Evolutionary conservation across 2,113 vertebrate genomes (phyloP), one percentile per base, ranked within the genome.

Genomic region (Peromyscus maniculatus): DNA sequence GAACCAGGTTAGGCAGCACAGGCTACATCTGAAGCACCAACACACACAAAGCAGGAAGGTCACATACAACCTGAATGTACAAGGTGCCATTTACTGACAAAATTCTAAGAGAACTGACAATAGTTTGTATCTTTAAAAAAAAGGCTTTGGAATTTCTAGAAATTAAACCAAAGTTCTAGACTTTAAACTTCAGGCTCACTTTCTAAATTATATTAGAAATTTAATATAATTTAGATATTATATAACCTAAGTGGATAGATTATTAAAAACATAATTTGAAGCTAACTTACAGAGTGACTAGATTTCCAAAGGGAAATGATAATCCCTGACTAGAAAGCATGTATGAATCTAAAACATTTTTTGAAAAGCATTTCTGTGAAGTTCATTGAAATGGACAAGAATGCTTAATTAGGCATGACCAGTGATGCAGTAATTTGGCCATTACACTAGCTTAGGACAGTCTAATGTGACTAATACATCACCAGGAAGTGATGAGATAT

Each of bases 291-390:
- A 52, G 22, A 82, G 57, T 74, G 91, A 95, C 71, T 74, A 96
- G 87, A 62, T 91, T 59, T 97, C 89, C 69, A 36, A 77, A 92
- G 89, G 69, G 31, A 93, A 16, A 87, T 86, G 22, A 86, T 94
- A 87, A 31, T 33, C 64, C 94, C 71, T 87, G 69, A 87, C 80
- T 93, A 93, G 59, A 55, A 13, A 62, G 21, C 78, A 0, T 36
- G 3, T 93, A 84, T 52, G 33, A 90, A 80, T 94, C 79, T 92
- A 72, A 91, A 88, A 83, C 19, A 83, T 7, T 64, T 55, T 71
- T 36, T 46, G 28, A 46, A 93, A 57, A 39, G 55, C 57, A 0
- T 91, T 89, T 39, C 55, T 16, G 67, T 12, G 52, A 94, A 5
- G 49, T 39, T 24, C 5, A 31, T 28, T 83, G 24, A 89, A 69